phyloP scores from a whole-genome alignment of 2,797 vertebrate genomes.

The Adelosebastes latens region DNA sequence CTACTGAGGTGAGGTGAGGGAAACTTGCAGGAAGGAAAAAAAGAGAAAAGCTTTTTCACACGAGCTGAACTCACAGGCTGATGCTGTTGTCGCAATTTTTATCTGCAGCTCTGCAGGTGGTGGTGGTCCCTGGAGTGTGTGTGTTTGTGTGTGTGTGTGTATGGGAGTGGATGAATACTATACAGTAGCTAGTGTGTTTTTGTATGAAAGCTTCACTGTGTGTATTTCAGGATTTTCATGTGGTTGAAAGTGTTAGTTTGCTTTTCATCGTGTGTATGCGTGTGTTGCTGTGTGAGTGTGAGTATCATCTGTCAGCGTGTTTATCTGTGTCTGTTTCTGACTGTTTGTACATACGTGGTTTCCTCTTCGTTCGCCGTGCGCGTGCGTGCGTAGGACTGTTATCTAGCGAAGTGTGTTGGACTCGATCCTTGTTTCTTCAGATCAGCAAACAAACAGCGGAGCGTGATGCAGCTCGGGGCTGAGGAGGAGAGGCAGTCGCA shows the following conservation, averaged over 20 bases:
- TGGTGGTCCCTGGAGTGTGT: constrained; percentile 22
- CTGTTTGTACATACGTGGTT: neutral
- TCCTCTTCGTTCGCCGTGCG: neutral
- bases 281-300: neutral
- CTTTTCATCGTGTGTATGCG: neutral
- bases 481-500: constrained; percentile 14
- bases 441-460: constrained; percentile 35
- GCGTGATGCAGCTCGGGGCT: constrained; percentile 17
- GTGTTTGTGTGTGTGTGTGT: constrained; percentile 13
- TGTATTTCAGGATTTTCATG: constrained; percentile 14
- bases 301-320: neutral
- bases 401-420: neutral
- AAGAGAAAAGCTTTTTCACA: constrained; percentile 23
- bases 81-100: constrained; percentile 62
- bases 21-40: constrained; percentile 4
- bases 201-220: neutral
- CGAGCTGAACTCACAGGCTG: constrained; percentile 55
- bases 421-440: constrained; percentile 31
- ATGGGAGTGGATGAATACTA: neutral
- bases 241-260: neutral
- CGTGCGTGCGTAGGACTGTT: neutral
- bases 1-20: constrained; percentile 29
- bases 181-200: constrained; percentile 7
- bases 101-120: constrained; percentile 75
- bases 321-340: neutral